Evolutionary conservation across 2,888 invertebrate genomes (phyloP).

Genomic region (Drosophila neotestacea): DNA sequence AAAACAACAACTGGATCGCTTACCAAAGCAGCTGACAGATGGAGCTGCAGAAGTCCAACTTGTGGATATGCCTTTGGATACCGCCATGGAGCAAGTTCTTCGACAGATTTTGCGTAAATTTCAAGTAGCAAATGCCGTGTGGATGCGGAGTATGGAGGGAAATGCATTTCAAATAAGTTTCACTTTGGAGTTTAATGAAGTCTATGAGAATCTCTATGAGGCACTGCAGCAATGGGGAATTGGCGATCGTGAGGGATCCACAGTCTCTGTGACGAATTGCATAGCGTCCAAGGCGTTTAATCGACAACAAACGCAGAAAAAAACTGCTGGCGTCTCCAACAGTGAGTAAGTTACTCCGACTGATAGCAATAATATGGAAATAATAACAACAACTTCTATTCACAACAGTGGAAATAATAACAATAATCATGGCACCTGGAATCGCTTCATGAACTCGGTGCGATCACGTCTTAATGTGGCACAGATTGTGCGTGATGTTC

Average conservation of each 20-base stretch:
- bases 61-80: slow-evolving; percentile 65
- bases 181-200: slow-evolving; percentile 87
- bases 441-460: slow-evolving; percentile 88
- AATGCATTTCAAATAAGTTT: slow-evolving; percentile 87
- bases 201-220: slow-evolving; percentile 88
- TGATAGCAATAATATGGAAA: slow-evolving; percentile 49
- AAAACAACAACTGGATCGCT: background rate
- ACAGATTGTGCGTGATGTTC: slow-evolving; percentile 90
- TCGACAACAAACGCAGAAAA: slow-evolving; percentile 43
- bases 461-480: slow-evolving; percentile 89
- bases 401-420: background rate
- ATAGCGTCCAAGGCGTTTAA: slow-evolving; percentile 85
- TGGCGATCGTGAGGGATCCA: slow-evolving; percentile 87
- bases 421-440: slow-evolving; percentile 85
- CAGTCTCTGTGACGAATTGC: slow-evolving; percentile 88
- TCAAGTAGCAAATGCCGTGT: slow-evolving; percentile 87
- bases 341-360: slow-evolving; percentile 47
- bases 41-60: slow-evolving; percentile 23
- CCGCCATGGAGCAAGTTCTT: slow-evolving; percentile 85
- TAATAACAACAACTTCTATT: too few species aligned
- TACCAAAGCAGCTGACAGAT: slow-evolving; percentile 48
- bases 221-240: slow-evolving; percentile 88
- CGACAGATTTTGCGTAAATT: slow-evolving; percentile 86
- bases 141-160: slow-evolving; percentile 86
- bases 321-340: slow-evolving; percentile 6